A percentile compares a stretch with the other conserved stretches of the same genome.
Evolutionary conservation across 2,797 vertebrate genomes (phyloP).

Genomic region (Allobates femoralis): DNA sequence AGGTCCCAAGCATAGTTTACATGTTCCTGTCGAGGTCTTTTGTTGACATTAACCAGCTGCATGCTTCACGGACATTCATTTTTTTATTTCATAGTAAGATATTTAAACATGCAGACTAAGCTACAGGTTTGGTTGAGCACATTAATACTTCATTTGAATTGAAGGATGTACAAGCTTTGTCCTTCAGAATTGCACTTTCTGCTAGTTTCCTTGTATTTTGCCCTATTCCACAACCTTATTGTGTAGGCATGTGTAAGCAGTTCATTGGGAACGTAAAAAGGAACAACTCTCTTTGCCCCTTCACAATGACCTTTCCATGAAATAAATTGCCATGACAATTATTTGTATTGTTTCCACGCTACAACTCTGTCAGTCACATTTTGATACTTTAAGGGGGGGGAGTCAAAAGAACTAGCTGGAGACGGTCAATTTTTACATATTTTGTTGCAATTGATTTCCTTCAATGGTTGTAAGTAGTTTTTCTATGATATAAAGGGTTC

Average conservation of each 20-base stretch:
- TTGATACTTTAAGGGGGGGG: slow-evolving; percentile 75
- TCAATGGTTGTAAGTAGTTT: slow-evolving; percentile 81
- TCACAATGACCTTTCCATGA: slow-evolving; percentile 84
- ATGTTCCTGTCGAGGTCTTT: slow-evolving; percentile 80
- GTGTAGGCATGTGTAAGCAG: slow-evolving; percentile 79
- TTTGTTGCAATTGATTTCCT: slow-evolving; percentile 81
- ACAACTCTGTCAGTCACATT: slow-evolving; percentile 82
- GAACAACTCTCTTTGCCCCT: slow-evolving; percentile 82
- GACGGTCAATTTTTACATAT: slow-evolving; percentile 84
- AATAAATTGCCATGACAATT: slow-evolving; percentile 85
- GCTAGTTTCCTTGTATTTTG: slow-evolving; percentile 74
- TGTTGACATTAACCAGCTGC: slow-evolving; percentile 79
- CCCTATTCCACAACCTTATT: slow-evolving; percentile 71
- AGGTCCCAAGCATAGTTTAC: slow-evolving; percentile 81
- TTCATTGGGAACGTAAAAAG: slow-evolving; percentile 77
- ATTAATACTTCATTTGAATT: slow-evolving; percentile 72
- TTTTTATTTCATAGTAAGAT: slow-evolving; percentile 72
- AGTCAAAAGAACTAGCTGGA: slow-evolving; percentile 81
- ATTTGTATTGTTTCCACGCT: slow-evolving; percentile 83
- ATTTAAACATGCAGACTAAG: slow-evolving; percentile 70
- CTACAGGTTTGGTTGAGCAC: slow-evolving; percentile 74
- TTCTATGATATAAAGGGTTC: slow-evolving; percentile 82
- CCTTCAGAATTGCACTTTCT: slow-evolving; percentile 89
- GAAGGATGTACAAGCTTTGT: slow-evolving; percentile 79
- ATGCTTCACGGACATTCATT: slow-evolving; percentile 75